A percentile compares a stretch with the other conserved stretches of the same genome.
Evolutionary conservation across 2,797 vertebrate genomes (phyloP).

Genomic region (Leptoclinus maculatus): DNA sequence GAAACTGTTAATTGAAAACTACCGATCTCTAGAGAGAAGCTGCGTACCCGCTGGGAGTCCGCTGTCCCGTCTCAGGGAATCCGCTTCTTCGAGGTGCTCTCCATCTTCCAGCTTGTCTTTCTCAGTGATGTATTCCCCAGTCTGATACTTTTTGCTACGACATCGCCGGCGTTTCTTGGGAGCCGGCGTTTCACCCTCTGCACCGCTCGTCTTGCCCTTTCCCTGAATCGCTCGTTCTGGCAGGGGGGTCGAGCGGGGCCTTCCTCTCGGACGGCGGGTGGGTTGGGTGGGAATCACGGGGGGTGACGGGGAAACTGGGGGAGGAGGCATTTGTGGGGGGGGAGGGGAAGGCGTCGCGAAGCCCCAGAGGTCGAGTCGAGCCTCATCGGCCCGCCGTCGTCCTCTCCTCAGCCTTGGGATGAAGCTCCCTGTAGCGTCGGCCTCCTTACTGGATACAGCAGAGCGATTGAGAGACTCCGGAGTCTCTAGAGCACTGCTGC

Average conservation of each 20-base stretch:
- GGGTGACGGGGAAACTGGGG: constrained; percentile 54
- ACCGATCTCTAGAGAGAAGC: constrained; percentile 14
- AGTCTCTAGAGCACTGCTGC: constrained; percentile 59
- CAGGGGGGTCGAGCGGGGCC: constrained; percentile 86
- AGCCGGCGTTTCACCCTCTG: constrained; percentile 78
- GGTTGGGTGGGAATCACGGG: constrained; percentile 58
- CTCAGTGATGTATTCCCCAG: constrained; percentile 93
- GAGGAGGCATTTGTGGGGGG: constrained; percentile 64
- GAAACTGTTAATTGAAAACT: constrained; percentile 29
- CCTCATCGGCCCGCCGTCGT: constrained; percentile 85
- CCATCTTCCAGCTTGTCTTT: constrained; percentile 89
- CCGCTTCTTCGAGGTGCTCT: constrained; percentile 65
- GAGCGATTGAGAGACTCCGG: constrained; percentile 51
- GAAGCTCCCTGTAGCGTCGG: constrained; percentile 58
- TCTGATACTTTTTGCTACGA: constrained; percentile 95
- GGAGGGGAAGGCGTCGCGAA: constrained; percentile 82
- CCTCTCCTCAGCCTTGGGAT: constrained; percentile 83
- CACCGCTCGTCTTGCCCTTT: constrained; percentile 76
- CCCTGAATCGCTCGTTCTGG: constrained; percentile 81
- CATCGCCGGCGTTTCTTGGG: constrained; percentile 92
- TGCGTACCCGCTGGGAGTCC: constrained; percentile 71
- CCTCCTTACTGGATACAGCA: constrained; percentile 66
- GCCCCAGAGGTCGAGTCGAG: constrained; percentile 87
- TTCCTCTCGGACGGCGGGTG: constrained; percentile 86
- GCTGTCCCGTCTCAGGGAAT: constrained; percentile 48